Evolutionary conservation across 2,888 invertebrate species (phyloP).

Genomic region (Agrochola lychnidis): DNA sequence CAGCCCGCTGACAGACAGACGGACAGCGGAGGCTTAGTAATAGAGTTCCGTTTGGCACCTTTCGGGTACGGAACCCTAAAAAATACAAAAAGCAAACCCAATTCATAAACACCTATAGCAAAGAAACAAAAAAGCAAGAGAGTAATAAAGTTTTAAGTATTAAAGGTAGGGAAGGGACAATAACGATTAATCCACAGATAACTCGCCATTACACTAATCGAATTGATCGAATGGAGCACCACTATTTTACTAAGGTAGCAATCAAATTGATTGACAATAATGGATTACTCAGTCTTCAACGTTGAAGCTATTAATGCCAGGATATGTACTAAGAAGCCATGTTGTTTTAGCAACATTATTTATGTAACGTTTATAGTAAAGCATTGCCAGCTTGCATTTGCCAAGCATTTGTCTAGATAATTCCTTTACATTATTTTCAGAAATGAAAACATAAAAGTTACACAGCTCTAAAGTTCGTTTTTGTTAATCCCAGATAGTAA

Average conservation of each 20-base stretch:
- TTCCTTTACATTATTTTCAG: background rate
- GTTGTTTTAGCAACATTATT: background rate
- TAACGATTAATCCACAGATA: constrained; percentile 59
- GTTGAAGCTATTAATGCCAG: constrained; percentile 41
- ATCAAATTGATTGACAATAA: constrained; percentile 71
- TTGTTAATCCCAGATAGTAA: too few species aligned
- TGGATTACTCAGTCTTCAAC: constrained; percentile 63
- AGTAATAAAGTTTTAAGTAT: constrained; percentile 49
- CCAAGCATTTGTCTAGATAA: background rate
- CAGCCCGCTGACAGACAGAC: too few species aligned
- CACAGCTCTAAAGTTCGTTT: background rate
- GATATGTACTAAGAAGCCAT: constrained; percentile 14
- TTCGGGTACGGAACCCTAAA: too few species aligned
- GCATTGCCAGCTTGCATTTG: background rate
- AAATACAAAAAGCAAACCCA: background rate
- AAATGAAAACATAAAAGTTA: background rate
- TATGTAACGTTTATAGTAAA: background rate
- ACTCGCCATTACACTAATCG: constrained; percentile 66
- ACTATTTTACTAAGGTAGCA: constrained; percentile 62
- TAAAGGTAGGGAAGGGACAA: constrained; percentile 21
- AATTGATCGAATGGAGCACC: constrained; percentile 50
- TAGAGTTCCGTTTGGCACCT: too few species aligned
- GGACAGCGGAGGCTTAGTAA: too few species aligned
- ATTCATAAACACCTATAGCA: background rate
- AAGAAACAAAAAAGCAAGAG: constrained; percentile 8